Conservation (phyloP, 2,113 vertebrate species). For the Monopterus albus region DNA sequence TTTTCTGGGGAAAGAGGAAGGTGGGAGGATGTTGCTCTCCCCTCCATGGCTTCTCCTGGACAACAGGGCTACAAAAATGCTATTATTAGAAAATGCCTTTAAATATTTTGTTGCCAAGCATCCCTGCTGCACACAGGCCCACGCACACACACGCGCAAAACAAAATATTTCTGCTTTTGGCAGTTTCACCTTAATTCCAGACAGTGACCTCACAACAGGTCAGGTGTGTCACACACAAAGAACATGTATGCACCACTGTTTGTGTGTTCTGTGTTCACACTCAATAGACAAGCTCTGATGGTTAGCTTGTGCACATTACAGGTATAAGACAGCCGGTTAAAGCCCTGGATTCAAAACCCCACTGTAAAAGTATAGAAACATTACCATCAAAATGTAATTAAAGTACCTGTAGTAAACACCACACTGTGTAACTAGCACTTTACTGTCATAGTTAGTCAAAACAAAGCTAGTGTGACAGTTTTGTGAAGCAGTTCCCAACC, state of each 20-base stretch:
- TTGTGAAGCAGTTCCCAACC: too few relatives aligned
- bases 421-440: too few relatives aligned
- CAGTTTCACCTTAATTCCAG: background rate
- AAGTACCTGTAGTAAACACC: too few relatives aligned
- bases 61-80: background rate
- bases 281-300: too few relatives aligned
- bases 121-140: background rate
- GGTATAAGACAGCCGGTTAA: too few relatives aligned
- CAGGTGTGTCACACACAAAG: background rate
- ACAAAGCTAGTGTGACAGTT: too few relatives aligned
- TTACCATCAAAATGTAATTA: too few relatives aligned
- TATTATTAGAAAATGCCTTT: background rate
- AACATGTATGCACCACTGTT: background rate
- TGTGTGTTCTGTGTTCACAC: too few relatives aligned
- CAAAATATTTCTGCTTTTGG: background rate
- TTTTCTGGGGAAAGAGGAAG: constrained; percentile 3
- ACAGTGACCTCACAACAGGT: background rate
- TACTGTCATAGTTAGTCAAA: too few relatives aligned
- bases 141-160: background rate
- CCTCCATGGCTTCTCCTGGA: background rate
- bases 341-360: too few relatives aligned
- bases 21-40: background rate
- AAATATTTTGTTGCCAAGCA: background rate
- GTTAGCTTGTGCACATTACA: background rate
- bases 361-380: too few relatives aligned